Percentiles rank a stretch among this genome's conserved stretches.
Evolutionary conservation across 2,113 vertebrate species (phyloP).

Genomic region (Vidua macroura): DNA sequence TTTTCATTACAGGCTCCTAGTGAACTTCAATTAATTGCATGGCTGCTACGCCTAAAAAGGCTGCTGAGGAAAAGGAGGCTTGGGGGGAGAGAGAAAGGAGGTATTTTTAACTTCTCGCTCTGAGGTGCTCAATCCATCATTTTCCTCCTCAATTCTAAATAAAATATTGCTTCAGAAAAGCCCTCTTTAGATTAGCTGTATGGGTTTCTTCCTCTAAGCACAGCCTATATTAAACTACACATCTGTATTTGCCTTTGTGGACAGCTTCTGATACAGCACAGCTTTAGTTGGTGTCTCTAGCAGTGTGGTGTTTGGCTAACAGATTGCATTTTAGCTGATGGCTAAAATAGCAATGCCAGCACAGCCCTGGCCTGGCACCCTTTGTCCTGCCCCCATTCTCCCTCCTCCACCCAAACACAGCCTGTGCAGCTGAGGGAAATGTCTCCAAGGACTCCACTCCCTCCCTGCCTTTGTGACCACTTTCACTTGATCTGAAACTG

Average conservation of each 20-base stretch:
- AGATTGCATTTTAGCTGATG: neutral
- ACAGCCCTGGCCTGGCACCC: neutral
- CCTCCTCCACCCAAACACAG: neutral
- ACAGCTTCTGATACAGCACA: neutral
- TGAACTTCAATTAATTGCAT: constrained; percentile 64
- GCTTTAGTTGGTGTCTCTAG: neutral
- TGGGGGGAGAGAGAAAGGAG: neutral
- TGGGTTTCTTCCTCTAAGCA: neutral
- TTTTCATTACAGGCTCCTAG: constrained; percentile 56
- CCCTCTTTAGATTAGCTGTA: neutral
- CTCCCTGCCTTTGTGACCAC: neutral
- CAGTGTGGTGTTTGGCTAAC: neutral
- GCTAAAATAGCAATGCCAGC: neutral
- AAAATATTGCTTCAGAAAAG: neutral
- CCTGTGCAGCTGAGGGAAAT: neutral
- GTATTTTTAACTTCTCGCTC: constrained; percentile 27
- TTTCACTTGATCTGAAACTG: neutral
- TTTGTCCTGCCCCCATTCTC: neutral
- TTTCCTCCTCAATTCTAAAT: constrained; percentile 25
- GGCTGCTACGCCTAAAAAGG: constrained; percentile 30
- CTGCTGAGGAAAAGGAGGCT: neutral
- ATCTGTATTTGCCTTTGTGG: neutral
- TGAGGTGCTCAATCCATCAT: neutral
- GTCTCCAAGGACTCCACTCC: neutral
- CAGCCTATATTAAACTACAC: neutral